These are phyloP conservation scores for Andrena cerasifolii DNA, from an alignment of 1,140 invertebrate species.

Conservation along the genomic window DNA sequence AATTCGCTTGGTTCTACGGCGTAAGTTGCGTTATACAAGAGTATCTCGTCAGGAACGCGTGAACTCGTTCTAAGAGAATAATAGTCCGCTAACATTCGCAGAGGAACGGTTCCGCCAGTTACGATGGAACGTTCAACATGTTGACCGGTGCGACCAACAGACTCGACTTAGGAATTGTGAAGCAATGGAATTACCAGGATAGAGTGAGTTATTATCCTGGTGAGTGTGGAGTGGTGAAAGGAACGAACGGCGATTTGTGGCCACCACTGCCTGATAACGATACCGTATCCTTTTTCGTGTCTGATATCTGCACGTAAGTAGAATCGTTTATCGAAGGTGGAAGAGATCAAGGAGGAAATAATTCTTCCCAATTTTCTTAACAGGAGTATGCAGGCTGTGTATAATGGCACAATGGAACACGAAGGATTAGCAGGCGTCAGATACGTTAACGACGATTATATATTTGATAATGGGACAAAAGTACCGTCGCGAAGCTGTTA, in stretches of 20 bases:
- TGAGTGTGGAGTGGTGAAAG: slow-evolving; percentile 86
- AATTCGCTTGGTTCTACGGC: slow-evolving; percentile 90
- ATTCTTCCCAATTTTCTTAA: slow-evolving; percentile 30
- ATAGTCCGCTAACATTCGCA: slow-evolving; percentile 70
- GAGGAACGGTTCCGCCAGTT: slow-evolving; percentile 87
- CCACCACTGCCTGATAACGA: slow-evolving; percentile 85
- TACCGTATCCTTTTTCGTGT: slow-evolving; percentile 85
- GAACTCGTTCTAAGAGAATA: slow-evolving; percentile 2
- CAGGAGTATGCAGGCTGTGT: slow-evolving; percentile 77
- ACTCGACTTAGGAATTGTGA: slow-evolving; percentile 85
- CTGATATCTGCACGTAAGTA: slow-evolving; percentile 87
- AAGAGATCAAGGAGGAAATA: slow-evolving; percentile 9
- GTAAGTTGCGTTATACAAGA: slow-evolving; percentile 74
- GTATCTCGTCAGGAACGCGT: too few relatives aligned
- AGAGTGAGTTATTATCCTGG: slow-evolving; percentile 83
- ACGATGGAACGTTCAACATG: slow-evolving; percentile 90
- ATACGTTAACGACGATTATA: slow-evolving; percentile 84
- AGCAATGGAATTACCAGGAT: slow-evolving; percentile 86
- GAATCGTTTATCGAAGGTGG: neutral
- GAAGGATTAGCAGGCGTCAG: slow-evolving; percentile 84
- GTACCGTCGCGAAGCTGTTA: slow-evolving; percentile 85
- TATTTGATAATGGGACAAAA: slow-evolving; percentile 88
- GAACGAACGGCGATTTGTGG: slow-evolving; percentile 90
- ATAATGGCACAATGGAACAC: slow-evolving; percentile 70
- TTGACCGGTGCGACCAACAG: slow-evolving; percentile 86